Conservation (phyloP, 2,888 invertebrate genomes). For the Eubasilissa splendida region DNA sequence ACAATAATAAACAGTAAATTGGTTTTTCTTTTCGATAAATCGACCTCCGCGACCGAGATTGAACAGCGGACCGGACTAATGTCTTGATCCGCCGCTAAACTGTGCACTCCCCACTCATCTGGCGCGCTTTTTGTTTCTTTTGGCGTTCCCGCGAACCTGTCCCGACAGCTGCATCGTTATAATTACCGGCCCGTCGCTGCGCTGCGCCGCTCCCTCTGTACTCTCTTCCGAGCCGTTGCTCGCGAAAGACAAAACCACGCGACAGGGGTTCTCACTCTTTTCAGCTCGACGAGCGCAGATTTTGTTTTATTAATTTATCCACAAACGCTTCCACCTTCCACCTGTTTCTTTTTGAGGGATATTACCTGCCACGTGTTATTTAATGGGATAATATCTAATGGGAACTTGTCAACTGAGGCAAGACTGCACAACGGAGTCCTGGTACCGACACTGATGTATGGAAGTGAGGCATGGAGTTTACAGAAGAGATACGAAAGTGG, state of each 20-base stretch:
- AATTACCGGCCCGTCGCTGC: slow-evolving; percentile 51
- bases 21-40: neutral
- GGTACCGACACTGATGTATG: too few relatives aligned
- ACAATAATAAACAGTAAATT: too few relatives aligned
- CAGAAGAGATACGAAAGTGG: too few relatives aligned
- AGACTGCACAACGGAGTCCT: too few relatives aligned
- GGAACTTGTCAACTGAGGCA: too few relatives aligned
- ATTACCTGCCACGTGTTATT: too few relatives aligned
- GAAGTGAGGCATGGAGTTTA: too few relatives aligned
- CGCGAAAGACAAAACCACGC: neutral
- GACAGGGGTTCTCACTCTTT: neutral
- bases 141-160: slow-evolving; percentile 53
- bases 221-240: too few relatives aligned
- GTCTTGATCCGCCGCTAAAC: slow-evolving; percentile 35
- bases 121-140: slow-evolving; percentile 13
- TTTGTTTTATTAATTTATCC: too few relatives aligned
- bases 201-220: slow-evolving; percentile 33
- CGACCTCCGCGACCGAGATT: slow-evolving; percentile 13
- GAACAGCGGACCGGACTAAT: slow-evolving; percentile 26
- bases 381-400: too few relatives aligned
- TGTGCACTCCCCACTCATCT: slow-evolving; percentile 29
- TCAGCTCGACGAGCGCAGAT: neutral
- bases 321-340: too few relatives aligned
- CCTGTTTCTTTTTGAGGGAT: too few relatives aligned
- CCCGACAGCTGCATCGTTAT: slow-evolving; percentile 57